Evolutionary conservation across 92 coral and sea anemone species (phyloP), one percentile per base, ranked within the genome.

Genomic region (Chrysogorgia sp.): DNA sequence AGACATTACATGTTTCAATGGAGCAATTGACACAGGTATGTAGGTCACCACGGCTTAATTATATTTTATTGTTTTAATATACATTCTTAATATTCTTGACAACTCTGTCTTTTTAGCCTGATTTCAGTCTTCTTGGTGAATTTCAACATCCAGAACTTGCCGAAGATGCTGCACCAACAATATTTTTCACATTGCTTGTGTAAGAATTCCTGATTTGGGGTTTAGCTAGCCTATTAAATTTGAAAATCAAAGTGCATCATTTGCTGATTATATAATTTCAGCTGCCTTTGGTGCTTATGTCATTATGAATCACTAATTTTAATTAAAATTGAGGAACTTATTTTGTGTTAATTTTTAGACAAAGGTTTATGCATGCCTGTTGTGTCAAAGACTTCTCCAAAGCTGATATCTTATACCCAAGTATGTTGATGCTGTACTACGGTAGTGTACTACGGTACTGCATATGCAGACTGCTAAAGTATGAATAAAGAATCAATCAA

Each of bases 311-410:
- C 15, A 15, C 67, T 28, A 2, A 30, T 10, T 30, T 29, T 29
- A 32, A 9, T 24, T 14, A 28, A 29, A 17, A 10, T 13, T 22
- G 3, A 53, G 1, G 30, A n/a, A 1, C 10, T 6, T 43, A 3
- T 32, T 63, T 48, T 31, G 49, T 34, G 19, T 13, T 8, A 67
- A 21, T 14, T 26, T 75, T 32, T 76, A 93, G 97, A 76, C 96
- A 93, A 53, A 84, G 97, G 25, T 88, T 88, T 66, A 90, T 90
- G 96, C 89, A 52, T 82, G 90, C 92, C 10, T 90, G 92, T 84
- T 86, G 92, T 25, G 87, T 88, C 22, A 90, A 76, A 47, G 90
- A 93, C 67, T 93, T 93, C 58, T 88, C 87, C 48, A 86, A 86
- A 21, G 76, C 81, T 81, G 96, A 93, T 69, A 61, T 93, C 13